A percentile compares a stretch with the other conserved stretches of the same genome.
phyloP scores from a whole-genome alignment of 2,888 invertebrate species.

The Sinhomidia bicolor region DNA sequence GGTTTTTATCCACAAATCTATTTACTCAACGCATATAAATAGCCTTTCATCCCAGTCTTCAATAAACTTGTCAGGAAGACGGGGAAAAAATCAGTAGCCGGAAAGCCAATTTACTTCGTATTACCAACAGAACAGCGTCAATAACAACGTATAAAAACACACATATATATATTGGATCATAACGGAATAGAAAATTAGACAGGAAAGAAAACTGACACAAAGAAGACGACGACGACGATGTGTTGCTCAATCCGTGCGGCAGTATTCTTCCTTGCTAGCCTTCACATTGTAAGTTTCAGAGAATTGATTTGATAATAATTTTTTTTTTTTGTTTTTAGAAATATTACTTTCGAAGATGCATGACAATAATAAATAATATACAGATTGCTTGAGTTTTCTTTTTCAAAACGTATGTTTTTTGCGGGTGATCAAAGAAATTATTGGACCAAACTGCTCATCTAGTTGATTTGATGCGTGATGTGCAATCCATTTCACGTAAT shows the following conservation, averaged over 20 bases:
- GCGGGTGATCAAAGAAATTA: no score
- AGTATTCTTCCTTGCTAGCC: conserved; percentile 76
- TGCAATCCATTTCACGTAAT: no score
- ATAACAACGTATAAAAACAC: not conserved
- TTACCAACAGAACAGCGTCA: not conserved
- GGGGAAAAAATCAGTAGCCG: conserved; percentile 7
- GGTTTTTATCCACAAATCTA: not conserved
- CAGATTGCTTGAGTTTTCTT: no score
- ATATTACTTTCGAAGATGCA: not conserved
- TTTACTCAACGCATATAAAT: not conserved
- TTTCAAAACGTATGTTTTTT: not conserved
- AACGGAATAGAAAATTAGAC: not conserved
- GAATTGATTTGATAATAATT: no score
- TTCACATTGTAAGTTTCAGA: conserved; percentile 76
- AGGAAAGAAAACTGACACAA: not conserved
- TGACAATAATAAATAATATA: not conserved
- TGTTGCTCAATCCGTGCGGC: conserved; percentile 78
- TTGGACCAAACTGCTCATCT: no score
- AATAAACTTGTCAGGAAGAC: conserved; percentile 4
- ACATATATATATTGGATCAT: no score
- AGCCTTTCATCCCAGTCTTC: not conserved
- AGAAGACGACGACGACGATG: conserved; percentile 63
- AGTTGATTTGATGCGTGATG: no score
- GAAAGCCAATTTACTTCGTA: conserved; percentile 35
- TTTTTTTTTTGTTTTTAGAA: not conserved